Conservation (phyloP, 30 jellyfish, hydroid and myxozoan genomes). For the Turritopsis rubra region DNA sequence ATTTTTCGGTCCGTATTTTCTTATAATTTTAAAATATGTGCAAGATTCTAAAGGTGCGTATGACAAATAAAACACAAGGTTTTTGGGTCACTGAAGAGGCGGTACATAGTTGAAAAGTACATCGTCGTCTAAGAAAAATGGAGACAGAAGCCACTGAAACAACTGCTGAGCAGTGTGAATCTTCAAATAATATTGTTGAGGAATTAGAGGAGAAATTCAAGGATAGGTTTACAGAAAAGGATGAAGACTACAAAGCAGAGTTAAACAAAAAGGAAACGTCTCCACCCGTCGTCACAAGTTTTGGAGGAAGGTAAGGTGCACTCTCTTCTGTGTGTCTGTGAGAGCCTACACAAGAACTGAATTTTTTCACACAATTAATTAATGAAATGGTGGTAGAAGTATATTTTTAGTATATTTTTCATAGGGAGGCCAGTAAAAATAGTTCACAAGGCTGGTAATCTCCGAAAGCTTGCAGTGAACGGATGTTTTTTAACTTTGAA, state of each 20-base stretch:
- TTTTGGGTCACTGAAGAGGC: not conserved
- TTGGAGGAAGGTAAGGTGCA: constrained; percentile 17
- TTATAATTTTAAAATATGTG: not conserved
- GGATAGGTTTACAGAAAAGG: constrained; percentile 23
- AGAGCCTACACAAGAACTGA: too few relatives aligned
- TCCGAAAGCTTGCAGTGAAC: too few relatives aligned
- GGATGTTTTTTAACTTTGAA: too few relatives aligned
- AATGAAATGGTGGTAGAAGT: too few relatives aligned
- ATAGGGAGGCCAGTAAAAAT: too few relatives aligned
- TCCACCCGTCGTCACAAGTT: constrained; percentile 22
- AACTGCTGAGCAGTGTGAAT: not conserved
- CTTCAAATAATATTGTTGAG: not conserved
- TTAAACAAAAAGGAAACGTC: constrained; percentile 16
- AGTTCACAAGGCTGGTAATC: too few relatives aligned
- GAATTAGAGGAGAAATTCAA: constrained; percentile 18
- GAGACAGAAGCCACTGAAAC: not conserved
- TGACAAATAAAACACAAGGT: too few relatives aligned
- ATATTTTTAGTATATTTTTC: too few relatives aligned
- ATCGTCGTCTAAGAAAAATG: not conserved
- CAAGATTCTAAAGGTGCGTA: not conserved
- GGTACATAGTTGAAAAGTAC: not conserved
- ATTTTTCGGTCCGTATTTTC: not conserved
- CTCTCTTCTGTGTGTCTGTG: too few relatives aligned
- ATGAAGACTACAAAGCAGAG: constrained; percentile 15
- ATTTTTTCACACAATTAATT: too few relatives aligned